Percentiles rank a stretch among this genome's conserved stretches.
These are phyloP conservation scores for Pogona vitticeps DNA, from an alignment of 2,113 vertebrate genomes.

Conservation along the genomic window DNA sequence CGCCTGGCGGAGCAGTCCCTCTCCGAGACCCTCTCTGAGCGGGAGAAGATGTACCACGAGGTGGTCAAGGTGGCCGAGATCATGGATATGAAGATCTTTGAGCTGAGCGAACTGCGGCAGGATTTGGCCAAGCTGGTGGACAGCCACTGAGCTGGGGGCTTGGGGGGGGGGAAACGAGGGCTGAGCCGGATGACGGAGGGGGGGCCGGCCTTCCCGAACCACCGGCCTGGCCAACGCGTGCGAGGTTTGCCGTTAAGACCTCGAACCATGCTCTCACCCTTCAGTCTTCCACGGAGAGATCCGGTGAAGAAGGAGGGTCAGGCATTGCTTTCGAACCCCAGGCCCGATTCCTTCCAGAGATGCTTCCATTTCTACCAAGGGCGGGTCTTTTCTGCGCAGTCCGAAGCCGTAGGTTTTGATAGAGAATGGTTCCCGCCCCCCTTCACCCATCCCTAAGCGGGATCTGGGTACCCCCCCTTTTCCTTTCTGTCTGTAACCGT, in stretches of 20 bases:
- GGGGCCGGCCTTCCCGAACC: constrained; percentile 11
- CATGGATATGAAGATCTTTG: constrained; percentile 93
- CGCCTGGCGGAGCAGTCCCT: constrained; percentile 84
- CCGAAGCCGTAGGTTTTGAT: constrained; percentile 42
- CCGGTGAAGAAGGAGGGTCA: background rate
- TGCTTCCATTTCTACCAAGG: constrained; percentile 33
- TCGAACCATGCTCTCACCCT: background rate
- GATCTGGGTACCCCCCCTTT: too few relatives aligned
- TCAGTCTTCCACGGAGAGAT: background rate
- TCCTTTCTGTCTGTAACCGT: background rate
- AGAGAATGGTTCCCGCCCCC: constrained; percentile 54
- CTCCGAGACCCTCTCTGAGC: constrained; percentile 80
- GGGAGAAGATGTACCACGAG: constrained; percentile 85
- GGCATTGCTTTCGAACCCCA: background rate
- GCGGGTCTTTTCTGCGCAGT: constrained; percentile 12
- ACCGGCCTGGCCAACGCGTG: constrained; percentile 41
- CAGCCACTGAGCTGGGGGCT: constrained; percentile 63
- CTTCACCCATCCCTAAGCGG: background rate
- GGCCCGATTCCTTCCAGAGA: background rate
- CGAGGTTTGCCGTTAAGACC: too few relatives aligned
- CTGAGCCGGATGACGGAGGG: background rate
- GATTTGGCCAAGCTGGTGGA: constrained; percentile 90
- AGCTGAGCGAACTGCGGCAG: constrained; percentile 92
- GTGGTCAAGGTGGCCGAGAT: constrained; percentile 88
- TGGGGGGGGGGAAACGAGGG: fast-evolving